Conservation (phyloP, 2,797 vertebrate genomes). For the Melanotaenia boesemani region DNA sequence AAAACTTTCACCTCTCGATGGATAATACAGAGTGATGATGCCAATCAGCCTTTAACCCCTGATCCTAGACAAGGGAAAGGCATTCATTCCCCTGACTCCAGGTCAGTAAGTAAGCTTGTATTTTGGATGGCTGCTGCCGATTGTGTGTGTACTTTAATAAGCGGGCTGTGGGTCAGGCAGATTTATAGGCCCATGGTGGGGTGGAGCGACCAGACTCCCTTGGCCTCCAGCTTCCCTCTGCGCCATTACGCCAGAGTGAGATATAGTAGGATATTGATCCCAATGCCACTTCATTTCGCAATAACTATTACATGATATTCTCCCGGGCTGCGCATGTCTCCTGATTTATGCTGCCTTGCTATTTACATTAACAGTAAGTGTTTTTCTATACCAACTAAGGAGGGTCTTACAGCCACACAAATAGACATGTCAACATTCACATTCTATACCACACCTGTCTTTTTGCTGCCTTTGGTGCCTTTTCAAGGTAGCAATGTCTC, state of each 20-base stretch:
- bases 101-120: slow-evolving; percentile 79
- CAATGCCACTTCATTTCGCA: slow-evolving; percentile 96
- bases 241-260: slow-evolving; percentile 96
- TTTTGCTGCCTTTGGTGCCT: slow-evolving; percentile 69
- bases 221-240: slow-evolving; percentile 95
- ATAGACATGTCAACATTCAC: slow-evolving; percentile 74
- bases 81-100: slow-evolving; percentile 71
- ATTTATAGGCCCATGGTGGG: slow-evolving; percentile 95
- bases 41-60: slow-evolving; percentile 72
- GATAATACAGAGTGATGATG: slow-evolving; percentile 38
- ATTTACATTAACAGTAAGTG: slow-evolving; percentile 89
- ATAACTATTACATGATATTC: slow-evolving; percentile 96
- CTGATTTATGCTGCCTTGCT: slow-evolving; percentile 87
- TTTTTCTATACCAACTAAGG: slow-evolving; percentile 84
- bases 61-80: slow-evolving; percentile 71
- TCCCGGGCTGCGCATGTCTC: slow-evolving; percentile 75
- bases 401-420: slow-evolving; percentile 71
- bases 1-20: slow-evolving; percentile 33
- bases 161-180: slow-evolving; percentile 87
- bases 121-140: slow-evolving; percentile 82
- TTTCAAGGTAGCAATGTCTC: slow-evolving; percentile 50
- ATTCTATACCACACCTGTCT: slow-evolving; percentile 67
- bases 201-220: slow-evolving; percentile 93
- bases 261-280: slow-evolving; percentile 99
- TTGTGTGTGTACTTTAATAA: slow-evolving; percentile 93